These are phyloP conservation scores for Mallotus villosus DNA, from an alignment of 2,797 vertebrate species.

Conservation along the genomic window DNA sequence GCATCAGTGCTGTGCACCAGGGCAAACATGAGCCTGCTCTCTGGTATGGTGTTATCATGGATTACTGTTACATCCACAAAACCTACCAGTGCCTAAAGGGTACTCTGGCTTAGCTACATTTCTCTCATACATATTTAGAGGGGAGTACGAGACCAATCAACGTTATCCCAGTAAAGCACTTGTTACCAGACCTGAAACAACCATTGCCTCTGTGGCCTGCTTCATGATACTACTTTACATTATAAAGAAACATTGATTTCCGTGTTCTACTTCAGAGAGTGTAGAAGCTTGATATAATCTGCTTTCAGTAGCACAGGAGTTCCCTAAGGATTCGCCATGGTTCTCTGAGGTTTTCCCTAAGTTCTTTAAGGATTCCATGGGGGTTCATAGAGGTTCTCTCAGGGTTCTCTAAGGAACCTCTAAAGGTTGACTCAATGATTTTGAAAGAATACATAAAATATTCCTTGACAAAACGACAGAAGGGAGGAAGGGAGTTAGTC, in stretches of 20 bases:
- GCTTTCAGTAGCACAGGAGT: background rate
- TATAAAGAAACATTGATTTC: constrained; percentile 1
- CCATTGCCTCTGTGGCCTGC: background rate
- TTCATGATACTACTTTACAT: background rate
- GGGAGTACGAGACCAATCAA: too few relatives aligned
- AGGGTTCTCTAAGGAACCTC: background rate
- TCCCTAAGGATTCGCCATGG: background rate
- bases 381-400: background rate
- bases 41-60: background rate
- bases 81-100: background rate
- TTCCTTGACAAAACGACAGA: background rate
- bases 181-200: background rate
- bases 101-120: too few relatives aligned
- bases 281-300: background rate
- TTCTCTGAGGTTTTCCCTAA: background rate
- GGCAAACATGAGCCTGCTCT: background rate
- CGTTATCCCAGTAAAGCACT: too few relatives aligned
- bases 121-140: too few relatives aligned
- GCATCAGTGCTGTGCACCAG: background rate
- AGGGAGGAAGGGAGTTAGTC: too few relatives aligned
- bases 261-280: background rate
- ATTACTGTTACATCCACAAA: background rate
- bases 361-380: background rate
- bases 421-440: background rate
- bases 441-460: background rate